Evolutionary conservation across 2,888 invertebrate species (phyloP), one percentile per base, ranked within the genome.

Genomic region (Eupithecia vulgata): DNA sequence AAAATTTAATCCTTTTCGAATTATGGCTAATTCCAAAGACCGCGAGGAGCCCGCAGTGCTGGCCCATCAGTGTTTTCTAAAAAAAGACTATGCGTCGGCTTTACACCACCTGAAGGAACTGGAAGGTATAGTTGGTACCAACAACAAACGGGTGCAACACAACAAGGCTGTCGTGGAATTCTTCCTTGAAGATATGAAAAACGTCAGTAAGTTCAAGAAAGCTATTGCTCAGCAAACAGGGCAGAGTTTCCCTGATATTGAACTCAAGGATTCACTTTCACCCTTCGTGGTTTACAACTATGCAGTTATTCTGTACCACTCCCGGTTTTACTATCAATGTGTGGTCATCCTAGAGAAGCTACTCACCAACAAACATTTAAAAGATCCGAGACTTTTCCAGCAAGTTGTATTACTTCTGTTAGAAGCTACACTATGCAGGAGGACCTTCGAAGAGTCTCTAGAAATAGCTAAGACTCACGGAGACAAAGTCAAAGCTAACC

Each of bases 111-210:
- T 98, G 79, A 95, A 94, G 76, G 96, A 97, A 85, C 87, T 98
- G 76, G 96, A 96, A 84, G 88, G 88, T 37, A 83, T 95, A 6
- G 85, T 89, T 73, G 93, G 96, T 68, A 95, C 95, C 0, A 95
- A 95, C 75, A 97, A 97, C 89, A 95, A 96, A 76, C 96, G 97
- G 85, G 96, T 98, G 2, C 94, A 95, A 64, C 98, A 98, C 84
- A 99, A 99, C 86, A 97, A 97, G 90, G 96, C 97, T 37, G 96
- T 99, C 0, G 96, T 96, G 0, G 97, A 98, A 84, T 98, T 97
- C 89, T 97, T 96, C 88, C 96, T 96, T 77, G 95, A 95, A 72
- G 96, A 96, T 67, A 95, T 97, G 83, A 97, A 96, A 80, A 96
- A 97, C 82, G 96, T 97, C 17, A 97, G 97, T 71, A 95, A 95